Base-by-base conservation (phyloP, 2,888 invertebrate genomes). In the Baccha elongata region DNA sequence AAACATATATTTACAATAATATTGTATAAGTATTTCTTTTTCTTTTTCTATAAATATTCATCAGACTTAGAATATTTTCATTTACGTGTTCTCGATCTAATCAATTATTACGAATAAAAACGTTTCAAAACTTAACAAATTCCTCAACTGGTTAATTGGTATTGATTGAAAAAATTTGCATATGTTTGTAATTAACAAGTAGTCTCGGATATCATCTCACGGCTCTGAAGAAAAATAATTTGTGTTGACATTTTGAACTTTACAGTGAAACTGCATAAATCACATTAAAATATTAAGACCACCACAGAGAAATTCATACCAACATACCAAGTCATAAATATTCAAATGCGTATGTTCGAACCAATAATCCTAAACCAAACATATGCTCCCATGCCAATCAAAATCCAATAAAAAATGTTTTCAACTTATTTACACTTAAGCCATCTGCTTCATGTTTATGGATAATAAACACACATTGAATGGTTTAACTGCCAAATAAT, bases 71-170 rank as follows among this genome's bases (percentile, higher is more conserved):
- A 62, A 46, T n/a, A 37, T 37, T 72, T 65, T 72, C 65, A 52
- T 46, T 46, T 72, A 67, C 65, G 73, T 78, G 78, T 67, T 78
- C 19, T 52, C 73, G 72, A 78, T 72, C 60, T 60, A 26, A 78
- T 78, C 72, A 60, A 72, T 78, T 72, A 67, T 53, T 72, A 44
- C 52, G 52, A 67, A 10, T 35, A 17, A 50, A 76, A 69, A 29
- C 23, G 55, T 71, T 58, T 55, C 19, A 52, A 32, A 17, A 11
- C 15, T 19, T 26, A 21, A 15, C 21, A 44, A 46, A 60, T 60
- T 60, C 60, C 4, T 13, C 11, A 37, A 19, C n/a, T 13, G 15
- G 37, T 50, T 71, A 50, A 50, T 62, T 21, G 35, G 23, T 13
- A 46, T 52, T 71, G 46, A 48, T 46, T 42, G 15, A 2, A 15